A percentile compares a stretch with the other conserved stretches of the same genome.
These are phyloP conservation scores for Melinopterus prodromus DNA, from an alignment of 2,888 invertebrate species.

Conservation along the genomic window DNA sequence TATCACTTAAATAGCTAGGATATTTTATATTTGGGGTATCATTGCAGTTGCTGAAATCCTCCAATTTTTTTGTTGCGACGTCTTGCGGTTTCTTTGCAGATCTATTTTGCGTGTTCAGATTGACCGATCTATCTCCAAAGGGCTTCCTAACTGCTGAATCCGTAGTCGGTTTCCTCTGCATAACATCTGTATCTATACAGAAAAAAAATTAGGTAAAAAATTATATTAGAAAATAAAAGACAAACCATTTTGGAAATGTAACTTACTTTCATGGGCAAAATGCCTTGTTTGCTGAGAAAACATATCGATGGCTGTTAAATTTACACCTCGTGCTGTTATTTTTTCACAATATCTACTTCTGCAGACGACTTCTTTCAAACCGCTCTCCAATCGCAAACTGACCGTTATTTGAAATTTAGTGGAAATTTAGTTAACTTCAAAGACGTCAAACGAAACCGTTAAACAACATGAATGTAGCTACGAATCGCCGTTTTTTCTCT, in stretches of 20 bases:
- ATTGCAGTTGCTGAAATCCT: background rate
- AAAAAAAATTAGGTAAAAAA: too few species aligned
- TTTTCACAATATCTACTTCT: background rate
- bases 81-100: constrained; percentile 31
- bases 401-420: background rate
- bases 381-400: background rate
- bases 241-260: background rate
- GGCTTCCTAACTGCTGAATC: constrained; percentile 44
- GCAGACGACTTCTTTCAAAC: background rate
- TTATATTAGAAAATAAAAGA: background rate
- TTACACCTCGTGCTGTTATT: background rate
- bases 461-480: background rate
- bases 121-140: constrained; percentile 47
- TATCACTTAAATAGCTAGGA: constrained; percentile 40
- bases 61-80: constrained; percentile 20
- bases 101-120: constrained; percentile 35
- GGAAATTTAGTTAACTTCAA: too few species aligned
- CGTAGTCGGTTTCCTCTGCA: constrained; percentile 44
- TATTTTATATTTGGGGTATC: constrained; percentile 30
- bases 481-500: background rate
- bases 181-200: constrained; percentile 1
- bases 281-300: constrained; percentile 25
- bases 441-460: background rate
- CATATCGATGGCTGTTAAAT: constrained; percentile 11
- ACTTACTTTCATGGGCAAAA: constrained; percentile 31